Conservation (phyloP, 2,113 vertebrate species). For the Eurypyga helias region DNA sequence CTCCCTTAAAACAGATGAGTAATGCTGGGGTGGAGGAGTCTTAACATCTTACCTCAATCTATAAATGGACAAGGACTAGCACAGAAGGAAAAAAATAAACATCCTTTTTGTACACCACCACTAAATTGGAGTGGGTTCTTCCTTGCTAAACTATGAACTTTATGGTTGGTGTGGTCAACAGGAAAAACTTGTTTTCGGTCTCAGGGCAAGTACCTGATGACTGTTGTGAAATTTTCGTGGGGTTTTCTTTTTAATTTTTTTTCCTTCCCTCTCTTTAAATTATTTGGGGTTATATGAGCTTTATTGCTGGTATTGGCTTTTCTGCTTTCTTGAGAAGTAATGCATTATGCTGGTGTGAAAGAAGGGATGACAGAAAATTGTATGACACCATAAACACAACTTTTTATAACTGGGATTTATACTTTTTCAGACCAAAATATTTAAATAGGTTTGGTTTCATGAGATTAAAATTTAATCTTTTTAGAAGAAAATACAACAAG, state of each 20-base stretch:
- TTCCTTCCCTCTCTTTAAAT: not conserved
- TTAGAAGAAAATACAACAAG: not conserved
- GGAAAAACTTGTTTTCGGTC: conserved; percentile 48
- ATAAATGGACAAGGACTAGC: not conserved
- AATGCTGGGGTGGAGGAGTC: not conserved
- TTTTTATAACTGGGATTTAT: not conserved
- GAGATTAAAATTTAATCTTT: not conserved
- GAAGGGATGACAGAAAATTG: not conserved
- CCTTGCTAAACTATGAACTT: not conserved
- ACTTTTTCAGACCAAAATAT: not conserved
- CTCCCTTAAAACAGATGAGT: conserved; percentile 3
- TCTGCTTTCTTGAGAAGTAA: not conserved
- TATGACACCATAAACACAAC: not conserved
- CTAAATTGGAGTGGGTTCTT: conserved; percentile 5
- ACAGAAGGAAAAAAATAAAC: not conserved
- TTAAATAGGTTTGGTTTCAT: not conserved
- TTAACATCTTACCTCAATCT: not conserved
- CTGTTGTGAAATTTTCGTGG: not conserved
- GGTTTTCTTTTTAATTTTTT: not conserved
- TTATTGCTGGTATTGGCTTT: not conserved
- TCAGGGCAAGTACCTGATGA: not conserved
- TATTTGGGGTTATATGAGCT: not conserved
- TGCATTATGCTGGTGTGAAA: not conserved
- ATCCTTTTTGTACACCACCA: not conserved
- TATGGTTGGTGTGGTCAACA: conserved; percentile 25